Conservation (phyloP, 1,140 invertebrate species). For the Sarcophaga bullata region DNA sequence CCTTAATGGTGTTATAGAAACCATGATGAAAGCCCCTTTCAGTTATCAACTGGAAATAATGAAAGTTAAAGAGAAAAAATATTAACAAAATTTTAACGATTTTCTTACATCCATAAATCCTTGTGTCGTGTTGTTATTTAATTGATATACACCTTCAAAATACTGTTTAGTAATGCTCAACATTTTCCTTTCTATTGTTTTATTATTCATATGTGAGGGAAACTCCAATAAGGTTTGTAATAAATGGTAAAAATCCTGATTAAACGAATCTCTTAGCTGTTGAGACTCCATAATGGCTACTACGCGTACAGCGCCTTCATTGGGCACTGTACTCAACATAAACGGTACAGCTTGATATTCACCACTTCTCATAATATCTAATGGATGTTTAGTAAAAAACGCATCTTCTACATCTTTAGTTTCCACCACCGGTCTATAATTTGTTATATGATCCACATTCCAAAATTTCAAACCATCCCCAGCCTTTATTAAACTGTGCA, state of each 20-base stretch:
- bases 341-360: constrained; percentile 62
- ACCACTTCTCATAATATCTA: constrained; percentile 55
- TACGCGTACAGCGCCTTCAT: constrained; percentile 66
- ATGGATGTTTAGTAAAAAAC: constrained; percentile 64
- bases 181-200: constrained; percentile 45
- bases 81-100: neutral
- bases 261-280: constrained; percentile 57
- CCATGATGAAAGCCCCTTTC: constrained; percentile 60
- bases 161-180: constrained; percentile 52
- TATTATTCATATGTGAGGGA: constrained; percentile 38
- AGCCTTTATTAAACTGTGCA: constrained; percentile 55
- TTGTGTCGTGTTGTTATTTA: constrained; percentile 53
- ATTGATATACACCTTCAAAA: constrained; percentile 50
- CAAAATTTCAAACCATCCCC: constrained; percentile 62
- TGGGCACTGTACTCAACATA: constrained; percentile 63
- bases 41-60: constrained; percentile 51
- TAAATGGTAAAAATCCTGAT: constrained; percentile 55
- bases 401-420: constrained; percentile 45
- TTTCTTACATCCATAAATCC: constrained; percentile 63
- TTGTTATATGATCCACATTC: constrained; percentile 66
- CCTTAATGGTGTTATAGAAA: constrained; percentile 51
- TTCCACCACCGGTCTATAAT: constrained; percentile 67
- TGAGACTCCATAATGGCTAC: constrained; percentile 60
- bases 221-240: constrained; percentile 58
- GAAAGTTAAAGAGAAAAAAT: neutral